Evolutionary conservation across 2,797 vertebrate species (phyloP), one percentile per base, ranked within the genome.

Genomic region (Eulemur rubriventer): DNA sequence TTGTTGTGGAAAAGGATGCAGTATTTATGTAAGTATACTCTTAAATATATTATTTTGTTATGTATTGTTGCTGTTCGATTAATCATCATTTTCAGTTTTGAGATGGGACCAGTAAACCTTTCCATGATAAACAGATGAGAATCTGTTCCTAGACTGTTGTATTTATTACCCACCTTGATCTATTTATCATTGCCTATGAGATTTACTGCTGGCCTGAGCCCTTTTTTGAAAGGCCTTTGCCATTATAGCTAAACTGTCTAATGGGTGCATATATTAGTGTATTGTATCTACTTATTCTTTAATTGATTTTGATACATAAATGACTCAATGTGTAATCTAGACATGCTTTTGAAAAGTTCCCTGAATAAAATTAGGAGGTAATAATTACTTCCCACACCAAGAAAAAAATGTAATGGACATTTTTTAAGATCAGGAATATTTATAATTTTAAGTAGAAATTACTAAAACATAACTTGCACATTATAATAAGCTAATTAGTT

Each of bases 1-100:
- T 99, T 98, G 99, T 99, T 98, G 99, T 99, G 98, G 99, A 99
- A 98, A 99, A 99, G 98, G 99, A 99, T 96, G 99, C 99, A 0
- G 99, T 99, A 97, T 99, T 99, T 99, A 99, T 99, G 99, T 99
- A 99, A 99, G 99, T 98, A 89, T 96, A 7, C 33, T 2, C 79
- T 43, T 79, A 22, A 26, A 61, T 92, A 0, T 75, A 33, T 69
- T 63, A 38, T 78, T 78, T 67, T 41, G 5, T 85, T 41, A 10
- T 33, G 26, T 41, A 5, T 82, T 69, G 4, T 48, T 89, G 75
- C 52, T 48, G 0, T 48, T 76, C 76, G 38, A 35, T 89, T 1
- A 81, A 9, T 76, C 16, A n/a, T 61, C 69, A 50, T 78, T 80
- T 86, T 96, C 1, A 2, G n/a, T 85, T 79, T 85, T 83, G 43